Evolutionary conservation across 2,113 vertebrate species (phyloP).

Genomic region (Neotoma lepida): DNA sequence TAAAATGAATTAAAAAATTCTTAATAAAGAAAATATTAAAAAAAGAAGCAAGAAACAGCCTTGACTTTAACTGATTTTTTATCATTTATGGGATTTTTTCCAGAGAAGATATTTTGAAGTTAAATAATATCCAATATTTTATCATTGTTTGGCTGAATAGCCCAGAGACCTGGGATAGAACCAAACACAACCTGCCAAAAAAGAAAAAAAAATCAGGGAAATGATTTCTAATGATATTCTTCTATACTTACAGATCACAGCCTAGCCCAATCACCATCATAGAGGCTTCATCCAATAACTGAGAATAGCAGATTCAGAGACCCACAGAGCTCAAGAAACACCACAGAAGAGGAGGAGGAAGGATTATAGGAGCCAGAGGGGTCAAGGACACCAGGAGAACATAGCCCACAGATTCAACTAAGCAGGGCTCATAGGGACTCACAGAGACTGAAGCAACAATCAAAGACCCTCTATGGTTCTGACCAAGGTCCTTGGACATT

Average conservation of each 20-base stretch:
- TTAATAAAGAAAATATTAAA: no score
- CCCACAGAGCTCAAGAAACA: not conserved
- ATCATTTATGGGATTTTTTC: not conserved
- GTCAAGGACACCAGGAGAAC: not conserved
- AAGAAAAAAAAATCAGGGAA: not conserved
- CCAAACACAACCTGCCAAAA: not conserved
- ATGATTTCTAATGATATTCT: not conserved
- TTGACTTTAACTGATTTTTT: not conserved
- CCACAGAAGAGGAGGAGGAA: not conserved
- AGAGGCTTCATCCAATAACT: not conserved
- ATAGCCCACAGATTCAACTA: not conserved
- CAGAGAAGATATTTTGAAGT: constrained; percentile 36
- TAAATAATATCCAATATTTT: not conserved
- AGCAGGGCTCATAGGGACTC: not conserved
- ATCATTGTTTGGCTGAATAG: not conserved
- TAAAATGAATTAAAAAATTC: no score
- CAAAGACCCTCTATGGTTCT: not conserved
- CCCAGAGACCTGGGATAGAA: not conserved
- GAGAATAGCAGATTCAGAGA: not conserved
- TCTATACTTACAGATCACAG: not conserved
- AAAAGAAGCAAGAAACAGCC: no score
- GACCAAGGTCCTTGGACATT: not conserved
- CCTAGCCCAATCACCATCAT: not conserved
- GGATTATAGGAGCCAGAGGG: not conserved
- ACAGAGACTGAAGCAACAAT: not conserved